Conservation (phyloP, 2,113 vertebrate genomes). For the Clupea harengus region DNA sequence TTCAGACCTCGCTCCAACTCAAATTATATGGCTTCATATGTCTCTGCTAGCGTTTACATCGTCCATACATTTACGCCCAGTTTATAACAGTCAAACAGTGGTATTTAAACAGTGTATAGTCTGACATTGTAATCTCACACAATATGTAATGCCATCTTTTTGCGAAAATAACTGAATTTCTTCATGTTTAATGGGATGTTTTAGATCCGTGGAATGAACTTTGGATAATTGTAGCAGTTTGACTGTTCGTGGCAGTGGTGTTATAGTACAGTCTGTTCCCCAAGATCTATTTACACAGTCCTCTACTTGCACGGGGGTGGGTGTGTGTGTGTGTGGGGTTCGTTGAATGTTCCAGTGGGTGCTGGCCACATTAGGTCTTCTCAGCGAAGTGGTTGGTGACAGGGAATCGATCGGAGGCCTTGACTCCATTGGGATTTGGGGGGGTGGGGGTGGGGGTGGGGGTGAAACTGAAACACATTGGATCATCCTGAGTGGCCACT, state of each 20-base stretch:
- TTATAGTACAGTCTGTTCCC: background rate
- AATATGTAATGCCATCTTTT: slow-evolving; percentile 9
- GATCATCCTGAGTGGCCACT: slow-evolving; percentile 12
- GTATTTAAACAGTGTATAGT: slow-evolving; percentile 17
- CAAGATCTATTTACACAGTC: background rate
- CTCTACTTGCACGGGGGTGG: background rate
- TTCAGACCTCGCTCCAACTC: background rate
- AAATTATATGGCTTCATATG: background rate
- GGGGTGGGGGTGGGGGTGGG: background rate
- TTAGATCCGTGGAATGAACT: background rate
- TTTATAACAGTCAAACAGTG: slow-evolving; percentile 11
- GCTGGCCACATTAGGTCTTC: background rate
- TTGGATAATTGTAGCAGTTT: background rate
- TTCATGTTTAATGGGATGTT: background rate
- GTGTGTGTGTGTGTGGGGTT: background rate
- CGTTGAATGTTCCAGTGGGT: background rate
- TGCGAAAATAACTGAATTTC: background rate
- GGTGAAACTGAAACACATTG: background rate
- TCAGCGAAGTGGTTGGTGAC: background rate
- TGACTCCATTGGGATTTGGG: background rate
- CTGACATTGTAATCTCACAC: slow-evolving; percentile 1
- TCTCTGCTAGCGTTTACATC: background rate
- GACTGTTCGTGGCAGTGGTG: slow-evolving; percentile 5
- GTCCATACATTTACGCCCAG: background rate
- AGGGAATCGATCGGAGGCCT: background rate